These are phyloP conservation scores for Neomorphus geoffroyi DNA, from an alignment of 2,797 vertebrate species.

Conservation along the genomic window DNA sequence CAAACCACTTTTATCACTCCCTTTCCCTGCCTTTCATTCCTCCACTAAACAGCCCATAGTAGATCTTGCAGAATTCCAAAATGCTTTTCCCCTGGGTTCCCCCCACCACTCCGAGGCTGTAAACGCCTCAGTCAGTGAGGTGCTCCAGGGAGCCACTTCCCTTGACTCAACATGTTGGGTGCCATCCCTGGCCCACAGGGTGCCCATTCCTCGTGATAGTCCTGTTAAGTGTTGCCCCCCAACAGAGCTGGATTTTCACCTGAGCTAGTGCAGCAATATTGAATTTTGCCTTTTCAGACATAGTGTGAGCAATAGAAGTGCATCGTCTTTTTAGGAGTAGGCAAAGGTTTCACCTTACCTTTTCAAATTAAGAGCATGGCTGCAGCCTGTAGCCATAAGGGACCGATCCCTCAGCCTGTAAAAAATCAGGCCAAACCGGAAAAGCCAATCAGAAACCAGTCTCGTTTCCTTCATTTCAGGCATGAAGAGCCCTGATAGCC, in stretches of 20 bases:
- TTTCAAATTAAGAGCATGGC: neutral
- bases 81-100: neutral
- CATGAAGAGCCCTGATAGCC: neutral
- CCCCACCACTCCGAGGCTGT: neutral
- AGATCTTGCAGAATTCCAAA: neutral
- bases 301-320: neutral
- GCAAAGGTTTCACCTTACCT: neutral
- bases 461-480: neutral
- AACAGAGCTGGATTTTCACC: neutral
- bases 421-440: neutral
- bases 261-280: neutral
- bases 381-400: neutral
- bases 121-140: too few relatives aligned
- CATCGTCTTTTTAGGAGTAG: neutral
- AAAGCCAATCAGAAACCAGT: neutral
- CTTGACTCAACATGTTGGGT: neutral
- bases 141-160: accelerated
- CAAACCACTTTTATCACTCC: neutral
- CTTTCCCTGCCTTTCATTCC: neutral
- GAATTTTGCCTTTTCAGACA: neutral
- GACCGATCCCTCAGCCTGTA: neutral
- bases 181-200: neutral
- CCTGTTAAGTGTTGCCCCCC: neutral
- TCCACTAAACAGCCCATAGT: neutral
- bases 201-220: neutral